phyloP scores from a whole-genome alignment of 2,888 invertebrate genomes.

The Temnothorax rugatulus region DNA sequence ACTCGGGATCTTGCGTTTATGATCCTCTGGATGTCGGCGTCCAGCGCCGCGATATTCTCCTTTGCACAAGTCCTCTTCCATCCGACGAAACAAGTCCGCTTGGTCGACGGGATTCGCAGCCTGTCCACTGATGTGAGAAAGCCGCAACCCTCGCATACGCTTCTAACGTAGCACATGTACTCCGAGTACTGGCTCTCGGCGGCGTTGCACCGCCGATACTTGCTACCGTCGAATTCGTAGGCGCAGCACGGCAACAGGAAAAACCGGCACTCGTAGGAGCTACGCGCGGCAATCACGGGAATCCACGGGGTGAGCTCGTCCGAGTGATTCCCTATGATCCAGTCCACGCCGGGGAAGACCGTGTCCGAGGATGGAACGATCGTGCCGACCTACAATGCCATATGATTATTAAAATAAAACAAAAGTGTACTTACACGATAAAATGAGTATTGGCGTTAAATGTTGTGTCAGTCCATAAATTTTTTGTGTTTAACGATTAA shows the following conservation, averaged over 20 bases:
- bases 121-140: conserved; percentile 93
- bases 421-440: neutral
- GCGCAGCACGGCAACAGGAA: conserved; percentile 98
- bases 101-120: conserved; percentile 98
- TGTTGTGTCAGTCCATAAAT: conserved; percentile 1
- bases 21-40: conserved; percentile 86
- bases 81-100: conserved; percentile 93
- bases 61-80: conserved; percentile 81
- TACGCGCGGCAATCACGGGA: conserved; percentile 95
- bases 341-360: conserved; percentile 92
- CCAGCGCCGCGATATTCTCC: conserved; percentile 83
- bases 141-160: conserved; percentile 90
- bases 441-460: conserved; percentile 29
- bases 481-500: neutral
- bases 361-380: conserved; percentile 90
- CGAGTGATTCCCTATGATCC: conserved; percentile 99
- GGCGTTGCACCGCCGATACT: conserved; percentile 92
- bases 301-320: conserved; percentile 99
- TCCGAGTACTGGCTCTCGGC: conserved; percentile 92
- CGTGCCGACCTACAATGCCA: conserved; percentile 88
- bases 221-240: conserved; percentile 95
- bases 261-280: conserved; percentile 92
- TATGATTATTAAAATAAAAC: neutral
- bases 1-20: conserved; percentile 82
- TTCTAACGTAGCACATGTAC: conserved; percentile 90